A percentile compares a stretch with the other conserved stretches of the same genome.
Conservation (phyloP, 2,113 vertebrate genomes). For the Lycocorax pyrrhopterus region DNA sequence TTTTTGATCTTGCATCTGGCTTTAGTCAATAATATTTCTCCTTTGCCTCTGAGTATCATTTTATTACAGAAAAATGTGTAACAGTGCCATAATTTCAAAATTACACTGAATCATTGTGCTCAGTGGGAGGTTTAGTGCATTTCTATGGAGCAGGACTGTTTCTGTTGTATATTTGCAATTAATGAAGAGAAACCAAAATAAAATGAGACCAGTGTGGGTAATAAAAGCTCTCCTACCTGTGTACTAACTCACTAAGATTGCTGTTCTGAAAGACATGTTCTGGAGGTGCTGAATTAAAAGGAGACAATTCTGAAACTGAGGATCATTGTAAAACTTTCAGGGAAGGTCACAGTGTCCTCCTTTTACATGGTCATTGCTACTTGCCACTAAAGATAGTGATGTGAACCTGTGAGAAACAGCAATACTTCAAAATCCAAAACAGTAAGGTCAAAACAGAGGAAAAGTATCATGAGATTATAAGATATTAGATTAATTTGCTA, state of each 20-base stretch:
- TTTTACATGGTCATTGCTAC: not conserved
- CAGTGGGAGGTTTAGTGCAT: constrained; percentile 19
- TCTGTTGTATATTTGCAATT: constrained; percentile 47
- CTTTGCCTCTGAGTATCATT: not conserved
- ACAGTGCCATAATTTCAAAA: constrained; percentile 16
- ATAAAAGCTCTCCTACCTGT: constrained; percentile 38
- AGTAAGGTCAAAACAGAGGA: not conserved
- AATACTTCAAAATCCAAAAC: not conserved
- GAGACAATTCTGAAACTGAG: not conserved
- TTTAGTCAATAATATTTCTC: not conserved
- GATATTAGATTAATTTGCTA: not conserved
- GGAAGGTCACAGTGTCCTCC: not conserved
- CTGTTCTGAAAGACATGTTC: not conserved
- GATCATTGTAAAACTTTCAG: not conserved
- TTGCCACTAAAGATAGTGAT: not conserved
- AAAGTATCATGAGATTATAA: not conserved
- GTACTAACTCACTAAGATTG: not conserved
- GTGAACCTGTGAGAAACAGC: not conserved
- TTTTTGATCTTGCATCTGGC: not conserved
- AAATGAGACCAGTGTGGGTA: constrained; percentile 5
- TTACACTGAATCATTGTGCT: not conserved
- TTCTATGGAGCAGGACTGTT: constrained; percentile 29
- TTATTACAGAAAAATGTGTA: not conserved
- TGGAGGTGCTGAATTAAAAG: not conserved
- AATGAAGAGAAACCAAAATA: constrained; percentile 56